Evolutionary conservation across 2,888 invertebrate species (phyloP), one percentile per base, ranked within the genome.

Genomic region (Erannis defoliaria): DNA sequence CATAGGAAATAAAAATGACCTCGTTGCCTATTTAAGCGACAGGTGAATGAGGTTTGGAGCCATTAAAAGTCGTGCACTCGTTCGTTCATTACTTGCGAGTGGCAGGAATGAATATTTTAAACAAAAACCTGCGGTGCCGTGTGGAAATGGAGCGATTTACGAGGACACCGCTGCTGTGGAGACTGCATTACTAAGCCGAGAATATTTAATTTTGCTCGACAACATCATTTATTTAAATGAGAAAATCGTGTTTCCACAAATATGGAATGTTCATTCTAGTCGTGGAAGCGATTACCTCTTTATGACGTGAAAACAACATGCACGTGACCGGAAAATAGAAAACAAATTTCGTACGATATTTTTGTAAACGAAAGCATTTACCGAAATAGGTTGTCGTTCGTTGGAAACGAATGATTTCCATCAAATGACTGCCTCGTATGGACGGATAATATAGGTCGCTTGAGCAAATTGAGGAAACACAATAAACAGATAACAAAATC

Each of bases 391-490:
- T 37, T 40, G 35, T 58, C 33, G 62, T 62, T 58, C 33, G 62
- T 62, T 66, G 43, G 48, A 59, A 68, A 67, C 59, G 46, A 50
- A 51, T 55, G 46, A 43, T 65, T 68, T 67, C 67, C 59, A 58
- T 63, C 21, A 66, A 59, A 65, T 53, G 51, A 60, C 48, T 66
- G 61, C 63, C 63, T 62, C 67, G 64, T 53, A 69, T 63, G 66
- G 72, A 69, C 62, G 66, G 72, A 75, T 66, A 73, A 87, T 82
- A 76, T 85, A 81, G 86, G 87, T 86, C 86, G 82, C 79, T 81
- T 82, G 78, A 82, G 75, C 77, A 75, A 72, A 72, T 37, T 59
- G 48, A 35, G 35, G 18, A 38, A 53, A 38, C 35, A 42, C 8
- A 29, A 29, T 37, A 5, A 46, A 35, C 19, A 46, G 31, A 43